Evolutionary conservation across 2,888 invertebrate species (phyloP), one percentile per base, ranked within the genome.

Genomic region (Spodoptera exigua): DNA sequence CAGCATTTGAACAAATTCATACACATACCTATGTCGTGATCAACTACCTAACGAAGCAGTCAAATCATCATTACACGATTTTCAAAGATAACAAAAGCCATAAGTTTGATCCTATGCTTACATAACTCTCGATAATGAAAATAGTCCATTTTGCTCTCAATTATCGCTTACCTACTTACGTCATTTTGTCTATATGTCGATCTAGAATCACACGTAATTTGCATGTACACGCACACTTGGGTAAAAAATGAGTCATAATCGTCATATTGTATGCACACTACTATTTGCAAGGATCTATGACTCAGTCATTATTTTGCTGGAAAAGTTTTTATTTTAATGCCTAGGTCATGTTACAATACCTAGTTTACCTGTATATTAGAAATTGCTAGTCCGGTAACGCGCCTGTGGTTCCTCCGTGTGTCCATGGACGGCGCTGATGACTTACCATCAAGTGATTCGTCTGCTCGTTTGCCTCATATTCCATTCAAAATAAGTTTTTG

Each of bases 141-240:
- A 37, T 56, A 14, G 40, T 45, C 12, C 10, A 45, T 18, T 35
- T 40, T 12, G 54, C 61, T 39, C 17, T 9, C 13, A 45, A 55
- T 56, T 54, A 61, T 70, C 63, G 66, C 70, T 46, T 61, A 37
- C 18, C 49, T 16, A 44, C 16, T 71, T 63, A 66, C 70, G 59
- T 76, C 69, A 76, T 47, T 57, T 16, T 40, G 13, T 1, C 27
- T 51, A 39, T 51, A 39, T 32, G 17, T 16, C n/a, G 2, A 49
- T 13, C 11, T 47, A 46, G 35, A 18, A 13, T 36, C 44, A 44
- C n/a, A 27, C 27, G 27, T 18, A 18, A 27, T 16, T 40, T 1
- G 10, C 18, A 11, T 45, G 41, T 21, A 52, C 9, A 37, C 9
- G 36, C 4, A 35, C 32, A 4, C 12, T 39, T 16, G 18, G 32